Evolutionary conservation across 2,888 invertebrate genomes (phyloP), one percentile per base, ranked within the genome.

Genomic region (Erebia palarica): DNA sequence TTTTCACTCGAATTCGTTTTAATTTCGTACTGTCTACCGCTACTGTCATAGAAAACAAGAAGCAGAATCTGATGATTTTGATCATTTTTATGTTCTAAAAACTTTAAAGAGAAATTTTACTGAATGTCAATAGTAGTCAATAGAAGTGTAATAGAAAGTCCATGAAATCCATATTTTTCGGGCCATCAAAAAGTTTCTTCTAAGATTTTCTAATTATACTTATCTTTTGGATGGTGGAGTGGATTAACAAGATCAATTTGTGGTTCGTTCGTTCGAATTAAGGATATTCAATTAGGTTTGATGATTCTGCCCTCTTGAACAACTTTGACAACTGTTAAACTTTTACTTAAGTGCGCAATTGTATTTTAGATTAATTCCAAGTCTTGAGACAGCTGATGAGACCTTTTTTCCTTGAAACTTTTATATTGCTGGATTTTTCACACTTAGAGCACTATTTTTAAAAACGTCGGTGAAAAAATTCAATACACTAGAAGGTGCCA

Each of bases 321-420:
- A n/a, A 42, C 42, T 60, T 60, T 60, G 36, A n/a, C 9, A 13
- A 60, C 16, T 36, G 16, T 60, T 36, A 27, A 59, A 42, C 11
- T 36, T 21, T 13, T 11, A 5, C 4, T 14, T 14, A 21, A 11
- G 58, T 21, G 11, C 1, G 55, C 1, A 21, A 27, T 58, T 58
- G 10, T 58, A 14, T 58, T 60, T 42, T 42, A 60, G 42, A 60
- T 60, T 42, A 16, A n/a, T 16, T 42, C 8, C 60, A 58, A 58
- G 14, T 58, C 11, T 16, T 27, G 13, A 58, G 16, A 11, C 16
- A 16, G 10, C 18, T 55, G 55, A 16, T 3, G 55, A 16, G 18
- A 51, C 11, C 27, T 36, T 36, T 9, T 59, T 36, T 59, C 27
- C 58, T 5, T 36, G 27, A 5, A 59, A 36, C 14, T 36, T 59